Percentiles rank a stretch among this genome's conserved stretches.
phyloP scores from a whole-genome alignment of 1,140 invertebrate genomes.

The Gonioctena quinquepunctata region DNA sequence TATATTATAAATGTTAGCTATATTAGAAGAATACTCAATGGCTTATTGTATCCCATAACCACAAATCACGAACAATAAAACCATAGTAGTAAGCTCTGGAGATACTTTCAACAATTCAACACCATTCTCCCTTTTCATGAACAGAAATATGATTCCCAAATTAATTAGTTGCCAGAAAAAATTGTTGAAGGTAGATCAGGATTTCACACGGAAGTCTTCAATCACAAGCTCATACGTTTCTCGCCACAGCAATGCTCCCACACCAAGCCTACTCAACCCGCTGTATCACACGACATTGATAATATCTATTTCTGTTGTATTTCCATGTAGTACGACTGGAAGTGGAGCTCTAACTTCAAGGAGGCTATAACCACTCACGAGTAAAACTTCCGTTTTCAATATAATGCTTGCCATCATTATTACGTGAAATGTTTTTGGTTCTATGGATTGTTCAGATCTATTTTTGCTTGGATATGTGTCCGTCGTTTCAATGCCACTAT shows the following conservation, averaged over 20 bases:
- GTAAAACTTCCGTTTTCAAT: slow-evolving; percentile 50
- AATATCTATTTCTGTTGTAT: slow-evolving; percentile 54
- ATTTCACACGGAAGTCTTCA: background rate
- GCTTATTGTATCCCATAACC: background rate
- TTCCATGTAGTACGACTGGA: slow-evolving; percentile 83
- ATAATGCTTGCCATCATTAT: slow-evolving; percentile 54
- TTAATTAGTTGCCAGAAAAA: no score
- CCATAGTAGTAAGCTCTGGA: background rate
- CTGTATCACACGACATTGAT: no score
- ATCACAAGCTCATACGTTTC: background rate
- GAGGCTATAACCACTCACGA: slow-evolving; percentile 76
- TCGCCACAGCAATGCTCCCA: background rate
- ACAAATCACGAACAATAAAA: background rate
- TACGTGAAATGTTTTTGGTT: slow-evolving; percentile 22
- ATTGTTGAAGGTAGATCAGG: background rate
- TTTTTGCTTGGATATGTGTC: slow-evolving; percentile 21
- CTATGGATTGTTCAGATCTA: slow-evolving; percentile 7
- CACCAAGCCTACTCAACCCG: background rate
- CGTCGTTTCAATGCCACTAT: background rate
- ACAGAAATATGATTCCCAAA: no score
- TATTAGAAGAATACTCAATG: background rate
- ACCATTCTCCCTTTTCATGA: background rate
- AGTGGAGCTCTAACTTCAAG: slow-evolving; percentile 93
- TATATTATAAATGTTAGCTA: background rate
- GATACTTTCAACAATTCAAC: background rate